These are phyloP conservation scores for Drosophila emarginata DNA, from an alignment of 2,888 invertebrate genomes.

Conservation along the genomic window DNA sequence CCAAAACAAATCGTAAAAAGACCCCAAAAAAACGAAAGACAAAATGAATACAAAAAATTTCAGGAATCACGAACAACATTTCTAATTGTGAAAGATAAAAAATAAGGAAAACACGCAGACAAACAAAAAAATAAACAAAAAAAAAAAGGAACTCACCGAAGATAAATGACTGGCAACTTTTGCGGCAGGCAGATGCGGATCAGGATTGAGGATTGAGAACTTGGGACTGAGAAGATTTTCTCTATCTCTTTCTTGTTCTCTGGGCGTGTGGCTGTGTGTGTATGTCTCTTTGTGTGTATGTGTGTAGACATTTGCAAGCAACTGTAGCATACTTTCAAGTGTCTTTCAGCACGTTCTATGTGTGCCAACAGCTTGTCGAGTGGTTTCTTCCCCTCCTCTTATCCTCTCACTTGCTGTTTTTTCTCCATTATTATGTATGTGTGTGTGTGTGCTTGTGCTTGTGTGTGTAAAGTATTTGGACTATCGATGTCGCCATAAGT, in stretches of 20 bases:
- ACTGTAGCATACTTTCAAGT: constrained; percentile 76
- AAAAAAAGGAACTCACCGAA: constrained; percentile 37
- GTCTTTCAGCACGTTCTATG: constrained; percentile 57
- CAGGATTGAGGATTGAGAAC: constrained; percentile 19
- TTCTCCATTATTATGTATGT: not conserved
- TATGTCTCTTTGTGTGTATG: constrained; percentile 14
- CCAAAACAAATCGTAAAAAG: constrained; percentile 53
- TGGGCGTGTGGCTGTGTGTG: not conserved
- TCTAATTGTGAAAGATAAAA: constrained; percentile 74
- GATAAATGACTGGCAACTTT: constrained; percentile 71
- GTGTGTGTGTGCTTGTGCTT: not conserved
- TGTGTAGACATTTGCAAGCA: constrained; percentile 61
- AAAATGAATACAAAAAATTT: constrained; percentile 17
- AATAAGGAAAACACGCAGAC: constrained; percentile 35
- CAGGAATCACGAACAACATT: constrained; percentile 50
- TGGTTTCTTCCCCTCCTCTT: constrained; percentile 46
- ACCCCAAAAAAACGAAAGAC: constrained; percentile 40
- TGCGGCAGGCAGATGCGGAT: constrained; percentile 36
- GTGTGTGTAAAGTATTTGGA: constrained; percentile 62
- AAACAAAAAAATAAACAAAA: constrained; percentile 34
- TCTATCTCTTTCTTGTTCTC: not conserved
- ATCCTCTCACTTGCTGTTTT: constrained; percentile 35
- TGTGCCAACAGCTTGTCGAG: constrained; percentile 81
- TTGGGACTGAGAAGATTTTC: constrained; percentile 19
- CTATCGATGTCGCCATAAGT: constrained; percentile 78